Evolutionary conservation across 1,140 invertebrate genomes (phyloP).

Genomic region (Carposina sasakii): DNA sequence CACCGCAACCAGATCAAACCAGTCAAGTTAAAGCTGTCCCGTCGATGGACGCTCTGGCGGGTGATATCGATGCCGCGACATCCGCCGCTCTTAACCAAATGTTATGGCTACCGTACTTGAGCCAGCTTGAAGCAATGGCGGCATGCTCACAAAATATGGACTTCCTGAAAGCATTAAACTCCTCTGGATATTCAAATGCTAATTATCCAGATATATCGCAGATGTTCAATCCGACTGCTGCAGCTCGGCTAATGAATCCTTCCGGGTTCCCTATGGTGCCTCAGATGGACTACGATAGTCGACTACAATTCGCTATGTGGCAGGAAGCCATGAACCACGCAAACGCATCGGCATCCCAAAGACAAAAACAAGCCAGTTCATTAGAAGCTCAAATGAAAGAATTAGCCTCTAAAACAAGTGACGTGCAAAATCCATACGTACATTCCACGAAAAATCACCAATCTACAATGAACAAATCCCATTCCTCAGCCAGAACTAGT

Average conservation of each 20-base stretch:
- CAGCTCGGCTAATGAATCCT: conserved; percentile 57
- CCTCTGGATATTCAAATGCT: conserved; percentile 58
- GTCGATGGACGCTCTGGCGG: conserved; percentile 67
- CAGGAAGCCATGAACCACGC: conserved; percentile 76
- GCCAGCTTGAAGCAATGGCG: conserved; percentile 73
- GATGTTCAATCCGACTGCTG: conserved; percentile 64
- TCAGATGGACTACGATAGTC: conserved; percentile 73
- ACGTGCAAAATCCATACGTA: conserved; percentile 62
- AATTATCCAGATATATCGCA: conserved; percentile 69
- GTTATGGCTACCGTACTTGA: conserved; percentile 80
- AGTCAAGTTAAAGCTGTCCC: conserved; percentile 49
- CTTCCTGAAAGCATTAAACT: conserved; percentile 67
- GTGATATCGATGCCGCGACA: conserved; percentile 78
- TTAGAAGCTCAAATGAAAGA: conserved; percentile 55
- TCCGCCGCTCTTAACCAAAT: conserved; percentile 79
- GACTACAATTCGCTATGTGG: conserved; percentile 78
- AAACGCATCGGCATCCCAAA: conserved; percentile 56
- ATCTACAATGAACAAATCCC: conserved; percentile 46
- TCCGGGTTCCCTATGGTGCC: conserved; percentile 66
- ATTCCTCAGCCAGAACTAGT: conserved; percentile 64
- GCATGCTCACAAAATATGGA: conserved; percentile 66
- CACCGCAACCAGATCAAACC: conserved; percentile 40
- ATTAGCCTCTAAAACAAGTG: conserved; percentile 43
- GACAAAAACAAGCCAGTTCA: conserved; percentile 25
- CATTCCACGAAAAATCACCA: conserved; percentile 63